Conservation (phyloP, 2,888 invertebrate genomes). For the Amblyjoppa proteus region DNA sequence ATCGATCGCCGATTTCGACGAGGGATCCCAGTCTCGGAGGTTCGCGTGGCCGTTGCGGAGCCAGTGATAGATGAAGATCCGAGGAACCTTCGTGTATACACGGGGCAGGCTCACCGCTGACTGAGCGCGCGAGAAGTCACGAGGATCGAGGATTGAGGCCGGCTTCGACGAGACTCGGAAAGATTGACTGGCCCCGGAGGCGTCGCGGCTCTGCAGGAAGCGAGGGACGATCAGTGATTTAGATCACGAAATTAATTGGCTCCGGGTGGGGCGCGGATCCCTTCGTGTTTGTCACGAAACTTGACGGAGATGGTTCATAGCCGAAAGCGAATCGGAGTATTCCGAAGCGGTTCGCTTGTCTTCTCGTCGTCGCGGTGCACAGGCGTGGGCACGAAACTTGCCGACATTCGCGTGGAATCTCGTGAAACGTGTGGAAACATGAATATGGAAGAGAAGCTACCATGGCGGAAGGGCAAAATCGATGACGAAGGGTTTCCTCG, state of each 20-base stretch:
- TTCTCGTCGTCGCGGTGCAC: slow-evolving; percentile 6
- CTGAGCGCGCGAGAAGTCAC: slow-evolving; percentile 57
- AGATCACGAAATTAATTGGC: slow-evolving; percentile 66
- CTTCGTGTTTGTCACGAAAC: slow-evolving; percentile 53
- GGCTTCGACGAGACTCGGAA: slow-evolving; percentile 35
- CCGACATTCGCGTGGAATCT: slow-evolving; percentile 63
- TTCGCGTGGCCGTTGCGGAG: slow-evolving; percentile 72
- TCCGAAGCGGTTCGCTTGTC: slow-evolving; percentile 43
- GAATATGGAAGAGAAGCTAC: slow-evolving; percentile 64
- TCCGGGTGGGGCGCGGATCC: slow-evolving; percentile 19
- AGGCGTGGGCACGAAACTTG: slow-evolving; percentile 63
- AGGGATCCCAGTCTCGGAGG: slow-evolving; percentile 67
- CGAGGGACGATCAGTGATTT: slow-evolving; percentile 61
- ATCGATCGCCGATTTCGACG: slow-evolving; percentile 77
- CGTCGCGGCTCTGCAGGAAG: slow-evolving; percentile 47
- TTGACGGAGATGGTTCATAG: slow-evolving; percentile 60
- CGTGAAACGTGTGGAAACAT: slow-evolving; percentile 62
- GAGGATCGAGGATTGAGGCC: slow-evolving; percentile 34
- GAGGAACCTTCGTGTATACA: slow-evolving; percentile 11
- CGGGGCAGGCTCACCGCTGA: neutral
- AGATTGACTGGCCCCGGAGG: slow-evolving; percentile 56
- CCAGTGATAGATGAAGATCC: slow-evolving; percentile 62
- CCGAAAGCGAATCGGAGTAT: slow-evolving; percentile 66
- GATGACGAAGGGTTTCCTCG: slow-evolving; percentile 57
- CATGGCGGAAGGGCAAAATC: slow-evolving; percentile 53